Evolutionary conservation across 2,113 vertebrate genomes (phyloP).

Genomic region (Atrichornis clamosus): DNA sequence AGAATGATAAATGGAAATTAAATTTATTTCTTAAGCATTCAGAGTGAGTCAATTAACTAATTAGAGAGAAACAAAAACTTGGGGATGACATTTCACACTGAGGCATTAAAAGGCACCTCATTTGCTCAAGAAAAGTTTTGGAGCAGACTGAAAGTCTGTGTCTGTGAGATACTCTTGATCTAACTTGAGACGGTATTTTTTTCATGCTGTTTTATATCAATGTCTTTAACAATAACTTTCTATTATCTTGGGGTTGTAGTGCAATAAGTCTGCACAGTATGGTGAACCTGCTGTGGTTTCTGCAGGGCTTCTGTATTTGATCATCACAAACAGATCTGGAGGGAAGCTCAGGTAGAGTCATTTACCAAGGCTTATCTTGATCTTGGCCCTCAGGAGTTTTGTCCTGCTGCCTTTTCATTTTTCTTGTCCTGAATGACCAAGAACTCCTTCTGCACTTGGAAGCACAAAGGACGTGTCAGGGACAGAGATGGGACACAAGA

Average conservation of each 20-base stretch:
- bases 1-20: neutral
- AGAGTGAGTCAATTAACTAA: neutral
- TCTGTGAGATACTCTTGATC: neutral
- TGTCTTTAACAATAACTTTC: neutral
- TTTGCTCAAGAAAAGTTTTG: neutral
- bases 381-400: neutral
- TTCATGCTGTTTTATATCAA: neutral
- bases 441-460: neutral
- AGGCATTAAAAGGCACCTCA: neutral
- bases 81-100: neutral
- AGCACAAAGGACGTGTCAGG: neutral
- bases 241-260: neutral
- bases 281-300: neutral
- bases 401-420: neutral
- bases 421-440: neutral
- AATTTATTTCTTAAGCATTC: neutral
- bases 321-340: neutral
- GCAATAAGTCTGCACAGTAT: neutral
- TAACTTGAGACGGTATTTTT: neutral
- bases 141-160: neutral
- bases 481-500: neutral
- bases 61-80: neutral
- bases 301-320: neutral
- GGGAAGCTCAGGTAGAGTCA: neutral
- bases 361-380: neutral